Conservation (phyloP, 2,113 vertebrate genomes). For the Lepisosteus osseus region DNA sequence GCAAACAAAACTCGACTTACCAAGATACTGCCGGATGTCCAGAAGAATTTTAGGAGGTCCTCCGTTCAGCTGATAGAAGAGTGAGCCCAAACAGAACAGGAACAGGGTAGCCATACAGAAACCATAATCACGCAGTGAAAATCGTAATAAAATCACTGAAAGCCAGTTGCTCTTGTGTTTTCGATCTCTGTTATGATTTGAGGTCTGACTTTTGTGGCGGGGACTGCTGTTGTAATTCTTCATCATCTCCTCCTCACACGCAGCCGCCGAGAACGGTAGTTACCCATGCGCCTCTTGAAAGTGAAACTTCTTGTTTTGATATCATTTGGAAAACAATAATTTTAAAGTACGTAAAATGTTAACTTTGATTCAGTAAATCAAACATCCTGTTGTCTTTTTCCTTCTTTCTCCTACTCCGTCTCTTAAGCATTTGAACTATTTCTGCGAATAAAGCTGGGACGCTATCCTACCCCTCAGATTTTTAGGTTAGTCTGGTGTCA, state of each 20-base stretch:
- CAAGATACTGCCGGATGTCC: conserved; percentile 87
- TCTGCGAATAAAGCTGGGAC: conserved; percentile 48
- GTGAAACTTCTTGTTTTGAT: conserved; percentile 52
- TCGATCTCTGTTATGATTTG: conserved; percentile 61
- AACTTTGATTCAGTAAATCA: too few species aligned
- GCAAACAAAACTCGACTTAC: conserved; percentile 66
- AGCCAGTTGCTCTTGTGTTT: conserved; percentile 59
- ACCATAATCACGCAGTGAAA: conserved; percentile 84
- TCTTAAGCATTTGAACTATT: conserved; percentile 39
- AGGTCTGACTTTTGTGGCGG: conserved; percentile 59
- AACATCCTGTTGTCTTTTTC: conserved; percentile 15
- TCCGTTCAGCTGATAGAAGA: conserved; percentile 89
- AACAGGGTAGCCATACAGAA: conserved; percentile 89
- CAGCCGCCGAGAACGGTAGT: conserved; percentile 62
- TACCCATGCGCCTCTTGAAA: conserved; percentile 71
- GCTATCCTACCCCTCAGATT: conserved; percentile 57
- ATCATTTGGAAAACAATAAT: conserved; percentile 39
- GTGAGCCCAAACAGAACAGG: conserved; percentile 86
- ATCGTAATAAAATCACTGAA: conserved; percentile 61
- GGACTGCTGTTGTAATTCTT: conserved; percentile 75
- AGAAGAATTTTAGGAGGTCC: conserved; percentile 87
- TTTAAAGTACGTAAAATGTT: too few species aligned
- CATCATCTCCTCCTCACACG: conserved; percentile 81
- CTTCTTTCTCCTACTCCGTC: neutral
- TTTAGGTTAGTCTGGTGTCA: conserved; percentile 57